A percentile compares a stretch with the other conserved stretches of the same genome.
These are phyloP conservation scores for Drosophila quadrilineata DNA, from an alignment of 1,140 invertebrate genomes.

Conservation along the genomic window DNA sequence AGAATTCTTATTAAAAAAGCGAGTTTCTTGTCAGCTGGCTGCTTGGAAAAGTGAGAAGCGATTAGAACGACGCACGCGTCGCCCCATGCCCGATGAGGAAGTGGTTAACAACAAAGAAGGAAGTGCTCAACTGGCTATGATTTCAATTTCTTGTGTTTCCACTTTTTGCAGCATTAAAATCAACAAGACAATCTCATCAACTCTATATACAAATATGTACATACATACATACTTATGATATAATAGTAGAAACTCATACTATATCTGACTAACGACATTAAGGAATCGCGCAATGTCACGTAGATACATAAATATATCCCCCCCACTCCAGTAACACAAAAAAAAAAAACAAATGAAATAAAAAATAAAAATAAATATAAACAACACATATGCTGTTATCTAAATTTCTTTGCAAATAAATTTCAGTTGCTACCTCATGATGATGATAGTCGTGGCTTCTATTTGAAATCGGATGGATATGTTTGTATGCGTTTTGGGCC, in stretches of 20 bases:
- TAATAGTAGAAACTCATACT: too few relatives aligned
- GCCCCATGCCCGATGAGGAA: slow-evolving; percentile 43
- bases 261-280: slow-evolving; percentile 21
- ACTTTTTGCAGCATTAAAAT: slow-evolving; percentile 32
- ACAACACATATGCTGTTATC: slow-evolving; percentile 19
- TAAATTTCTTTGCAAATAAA: slow-evolving; percentile 41
- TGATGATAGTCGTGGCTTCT: neutral
- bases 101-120: slow-evolving; percentile 48
- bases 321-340: too few relatives aligned
- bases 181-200: slow-evolving; percentile 5
- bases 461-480: neutral
- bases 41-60: slow-evolving; percentile 71
- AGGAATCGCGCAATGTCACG: slow-evolving; percentile 16
- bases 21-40: slow-evolving; percentile 47
- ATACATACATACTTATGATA: neutral
- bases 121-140: slow-evolving; percentile 43
- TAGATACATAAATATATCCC: too few relatives aligned
- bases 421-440: slow-evolving; percentile 7
- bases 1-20: slow-evolving; percentile 78
- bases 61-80: slow-evolving; percentile 67
- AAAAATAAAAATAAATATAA: neutral
- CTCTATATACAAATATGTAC: neutral
- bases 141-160: slow-evolving; percentile 40
- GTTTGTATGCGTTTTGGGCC: slow-evolving; percentile 1
- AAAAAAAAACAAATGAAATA: neutral